phyloP scores from a whole-genome alignment of 2,888 invertebrate genomes.

The Drosophila greeni region DNA sequence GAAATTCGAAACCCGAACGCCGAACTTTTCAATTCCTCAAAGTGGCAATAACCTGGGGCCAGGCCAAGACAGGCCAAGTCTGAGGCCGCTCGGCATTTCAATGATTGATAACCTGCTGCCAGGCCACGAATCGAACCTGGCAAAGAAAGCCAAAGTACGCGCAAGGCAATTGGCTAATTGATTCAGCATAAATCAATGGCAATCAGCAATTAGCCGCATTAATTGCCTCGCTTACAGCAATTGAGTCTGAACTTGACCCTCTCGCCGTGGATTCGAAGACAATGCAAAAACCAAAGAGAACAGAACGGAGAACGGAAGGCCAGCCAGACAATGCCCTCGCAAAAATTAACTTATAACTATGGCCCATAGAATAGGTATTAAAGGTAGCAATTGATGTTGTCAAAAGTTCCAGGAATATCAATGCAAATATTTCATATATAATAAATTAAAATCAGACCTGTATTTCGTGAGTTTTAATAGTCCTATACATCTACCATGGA shows the following conservation, averaged over 20 bases:
- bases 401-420: no score
- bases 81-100: slow-evolving; percentile 58
- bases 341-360: not conserved
- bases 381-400: not conserved
- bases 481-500: not conserved
- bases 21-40: slow-evolving; percentile 66
- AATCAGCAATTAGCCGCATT: slow-evolving; percentile 61
- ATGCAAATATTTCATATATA: no score
- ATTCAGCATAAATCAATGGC: slow-evolving; percentile 70
- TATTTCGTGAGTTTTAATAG: not conserved
- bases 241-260: slow-evolving; percentile 70
- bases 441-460: not conserved
- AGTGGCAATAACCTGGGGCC: slow-evolving; percentile 68
- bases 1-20: slow-evolving; percentile 11
- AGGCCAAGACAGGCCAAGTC: slow-evolving; percentile 44
- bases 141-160: slow-evolving; percentile 58
- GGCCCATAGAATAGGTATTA: not conserved
- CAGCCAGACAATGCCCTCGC: slow-evolving; percentile 31
- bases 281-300: slow-evolving; percentile 48
- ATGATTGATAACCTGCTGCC: slow-evolving; percentile 64
- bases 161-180: slow-evolving; percentile 71
- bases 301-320: slow-evolving; percentile 36
- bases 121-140: slow-evolving; percentile 11
- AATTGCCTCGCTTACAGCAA: slow-evolving; percentile 66
- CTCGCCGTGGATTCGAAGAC: slow-evolving; percentile 56